Evolutionary conservation across 1,140 invertebrate species (phyloP).

Genomic region (Lasioglossum albipes): DNA sequence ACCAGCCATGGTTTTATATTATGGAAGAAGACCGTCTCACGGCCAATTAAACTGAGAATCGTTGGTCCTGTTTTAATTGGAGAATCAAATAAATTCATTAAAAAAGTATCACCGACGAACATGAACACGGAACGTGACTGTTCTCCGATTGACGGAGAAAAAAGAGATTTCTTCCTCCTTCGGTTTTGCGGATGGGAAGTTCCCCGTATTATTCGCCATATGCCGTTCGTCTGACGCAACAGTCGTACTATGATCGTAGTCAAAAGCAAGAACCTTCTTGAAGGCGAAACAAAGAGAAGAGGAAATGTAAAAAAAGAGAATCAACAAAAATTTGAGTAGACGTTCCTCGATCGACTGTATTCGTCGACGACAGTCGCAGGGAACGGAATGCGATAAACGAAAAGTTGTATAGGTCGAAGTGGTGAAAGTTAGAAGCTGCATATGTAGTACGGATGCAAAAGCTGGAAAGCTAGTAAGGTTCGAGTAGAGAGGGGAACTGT

Average conservation of each 20-base stretch:
- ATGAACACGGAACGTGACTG: conserved; percentile 34
- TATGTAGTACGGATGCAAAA: conserved; percentile 72
- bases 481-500: conserved; percentile 17
- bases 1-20: conserved; percentile 47
- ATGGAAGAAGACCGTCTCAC: conserved; percentile 36
- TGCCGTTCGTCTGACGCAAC: neutral
- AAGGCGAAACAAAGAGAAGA: conserved; percentile 35
- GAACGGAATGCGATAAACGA: conserved; percentile 66
- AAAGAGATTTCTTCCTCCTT: neutral
- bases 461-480: conserved; percentile 70
- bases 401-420: conserved; percentile 59
- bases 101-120: conserved; percentile 44
- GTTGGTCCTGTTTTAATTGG: conserved; percentile 40
- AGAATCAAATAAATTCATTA: conserved; percentile 33
- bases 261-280: conserved; percentile 17
- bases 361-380: conserved; percentile 1
- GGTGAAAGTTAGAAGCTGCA: conserved; percentile 68
- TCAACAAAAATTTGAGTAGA: conserved; percentile 8
- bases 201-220: neutral
- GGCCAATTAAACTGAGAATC: conserved; percentile 55
- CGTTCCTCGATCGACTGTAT: conserved; percentile 13
- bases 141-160: neutral
- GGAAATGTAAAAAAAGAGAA: conserved; percentile 53
- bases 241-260: neutral
- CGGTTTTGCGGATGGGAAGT: neutral